Evolutionary conservation across 1,140 invertebrate genomes (phyloP).

Genomic region (Drosophila hydei): DNA sequence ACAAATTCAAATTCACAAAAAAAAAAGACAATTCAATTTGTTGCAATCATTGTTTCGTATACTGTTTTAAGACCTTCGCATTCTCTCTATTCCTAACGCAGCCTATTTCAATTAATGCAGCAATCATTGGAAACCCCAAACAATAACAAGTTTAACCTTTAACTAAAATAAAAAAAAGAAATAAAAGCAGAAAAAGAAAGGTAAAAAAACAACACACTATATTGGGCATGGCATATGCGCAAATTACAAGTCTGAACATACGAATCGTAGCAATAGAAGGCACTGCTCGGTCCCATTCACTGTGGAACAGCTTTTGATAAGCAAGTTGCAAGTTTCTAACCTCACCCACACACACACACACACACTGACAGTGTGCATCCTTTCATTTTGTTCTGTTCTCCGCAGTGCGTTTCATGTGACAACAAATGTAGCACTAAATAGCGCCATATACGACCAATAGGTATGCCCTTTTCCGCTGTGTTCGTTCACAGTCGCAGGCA

Average conservation of each 20-base stretch:
- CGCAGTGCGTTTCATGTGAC: slow-evolving; percentile 43
- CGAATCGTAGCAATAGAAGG: slow-evolving; percentile 10
- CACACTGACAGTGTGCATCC: background rate
- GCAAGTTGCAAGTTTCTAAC: slow-evolving; percentile 29
- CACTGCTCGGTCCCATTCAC: background rate
- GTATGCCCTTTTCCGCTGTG: background rate
- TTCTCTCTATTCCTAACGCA: slow-evolving; percentile 1
- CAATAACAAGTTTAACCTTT: slow-evolving; percentile 28
- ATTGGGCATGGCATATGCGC: slow-evolving; percentile 32
- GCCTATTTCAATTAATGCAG: slow-evolving; percentile 46
- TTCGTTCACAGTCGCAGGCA: background rate
- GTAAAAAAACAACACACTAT: slow-evolving; percentile 11
- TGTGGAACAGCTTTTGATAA: slow-evolving; percentile 26
- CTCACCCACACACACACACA: slow-evolving; percentile 12
- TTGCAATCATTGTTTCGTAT: background rate
- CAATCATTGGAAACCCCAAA: slow-evolving; percentile 30
- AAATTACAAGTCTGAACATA: slow-evolving; percentile 37
- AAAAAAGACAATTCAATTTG: too few species aligned
- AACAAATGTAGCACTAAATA: slow-evolving; percentile 39
- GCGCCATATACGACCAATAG: slow-evolving; percentile 6
- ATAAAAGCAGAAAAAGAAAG: slow-evolving; percentile 5
- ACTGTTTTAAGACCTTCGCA: background rate
- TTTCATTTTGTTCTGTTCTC: slow-evolving; percentile 27
- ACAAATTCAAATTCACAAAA: too few species aligned
- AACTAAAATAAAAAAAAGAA: background rate